A percentile compares a stretch with the other conserved stretches of the same genome.
Conservation (phyloP, 2,888 invertebrate species). For the Apotomis betuletana region DNA sequence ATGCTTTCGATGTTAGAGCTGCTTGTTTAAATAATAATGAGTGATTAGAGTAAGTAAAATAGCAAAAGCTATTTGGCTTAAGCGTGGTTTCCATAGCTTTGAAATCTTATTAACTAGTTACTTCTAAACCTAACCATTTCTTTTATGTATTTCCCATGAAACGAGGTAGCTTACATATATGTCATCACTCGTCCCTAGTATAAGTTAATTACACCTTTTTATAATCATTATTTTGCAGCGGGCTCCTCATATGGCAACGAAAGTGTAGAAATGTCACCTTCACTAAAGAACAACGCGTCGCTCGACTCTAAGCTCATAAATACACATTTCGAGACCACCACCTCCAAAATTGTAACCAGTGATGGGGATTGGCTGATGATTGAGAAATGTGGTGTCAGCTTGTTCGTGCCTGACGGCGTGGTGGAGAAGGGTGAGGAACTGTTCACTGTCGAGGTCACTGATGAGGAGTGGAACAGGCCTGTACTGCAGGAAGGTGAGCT, state of each 20-base stretch:
- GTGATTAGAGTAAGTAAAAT: no score
- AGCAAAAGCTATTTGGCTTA: no score
- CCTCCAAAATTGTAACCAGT: conserved; percentile 80
- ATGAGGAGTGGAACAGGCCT: conserved; percentile 95
- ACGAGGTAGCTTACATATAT: no score
- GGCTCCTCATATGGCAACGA: conserved; percentile 78
- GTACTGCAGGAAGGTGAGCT: conserved; percentile 87
- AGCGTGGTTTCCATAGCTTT: no score
- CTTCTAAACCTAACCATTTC: no score
- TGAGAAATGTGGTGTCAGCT: conserved; percentile 90
- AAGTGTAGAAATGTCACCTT: conserved; percentile 79
- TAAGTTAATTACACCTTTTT: not conserved
- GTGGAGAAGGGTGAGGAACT: conserved; percentile 92
- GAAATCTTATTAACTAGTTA: no score
- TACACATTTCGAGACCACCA: conserved; percentile 66
- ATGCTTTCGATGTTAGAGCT: conserved; percentile 15
- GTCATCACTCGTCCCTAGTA: no score
- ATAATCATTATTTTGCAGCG: conserved; percentile 59
- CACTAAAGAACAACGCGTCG: conserved; percentile 74
- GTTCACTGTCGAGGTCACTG: conserved; percentile 93
- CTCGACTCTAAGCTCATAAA: conserved; percentile 67
- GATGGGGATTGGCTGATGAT: conserved; percentile 86
- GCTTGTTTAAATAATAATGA: not conserved
- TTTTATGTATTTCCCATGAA: no score
- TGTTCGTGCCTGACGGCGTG: conserved; percentile 94